Base-by-base conservation (phyloP, 2,888 invertebrate genomes). In the Lasiommata megera region DNA sequence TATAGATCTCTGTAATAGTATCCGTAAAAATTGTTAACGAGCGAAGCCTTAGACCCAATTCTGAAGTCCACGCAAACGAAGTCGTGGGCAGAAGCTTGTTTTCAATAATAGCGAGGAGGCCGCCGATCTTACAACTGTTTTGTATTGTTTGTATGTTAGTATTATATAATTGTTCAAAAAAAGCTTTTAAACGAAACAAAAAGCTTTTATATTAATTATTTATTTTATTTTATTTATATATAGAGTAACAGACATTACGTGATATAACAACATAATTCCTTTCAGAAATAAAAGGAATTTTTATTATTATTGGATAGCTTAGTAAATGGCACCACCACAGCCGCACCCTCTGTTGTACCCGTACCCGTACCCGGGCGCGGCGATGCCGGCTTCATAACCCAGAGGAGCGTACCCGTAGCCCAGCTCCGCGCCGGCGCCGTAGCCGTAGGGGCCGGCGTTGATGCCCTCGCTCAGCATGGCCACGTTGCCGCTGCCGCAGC, bases 401-500 rank as follows among this genome's bases (percentile, higher is more conserved):
- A 56, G 16, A 37, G 61, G 55, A 11, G 37, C 29, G n/a, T 61
- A 61, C 1, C 60, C 58, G 37, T 60, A 60, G 18, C 56, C 52
- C 1, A 53, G 12, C 23, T 23, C 23, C 3, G 3, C 23, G 7
- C 55, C 41, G 34, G 62, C 60, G 8, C 62, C 61, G 34, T 56
- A 65, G 2, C 55, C 52, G 7, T 59, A 56, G 7, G 62, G 55
- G 5, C 50, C 56, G 9, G 58, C 50, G 16, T 55, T 55, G 47
- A 59, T 55, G 5, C 68, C 72, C 28, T 74, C 74, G 44, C 63
- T 69, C 8, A 72, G 63, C 53, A 76, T 76, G 1, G 72, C 76
- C 1, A 72, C 68, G 6, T 62, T 68, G 0, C 79, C 79, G 56
- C 70, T 68, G 0, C 82, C 82, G 36, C 81, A 80, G 9, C 76